These are phyloP conservation scores for Timema cristinae DNA, from an alignment of 2,888 invertebrate genomes.

Conservation along the genomic window DNA sequence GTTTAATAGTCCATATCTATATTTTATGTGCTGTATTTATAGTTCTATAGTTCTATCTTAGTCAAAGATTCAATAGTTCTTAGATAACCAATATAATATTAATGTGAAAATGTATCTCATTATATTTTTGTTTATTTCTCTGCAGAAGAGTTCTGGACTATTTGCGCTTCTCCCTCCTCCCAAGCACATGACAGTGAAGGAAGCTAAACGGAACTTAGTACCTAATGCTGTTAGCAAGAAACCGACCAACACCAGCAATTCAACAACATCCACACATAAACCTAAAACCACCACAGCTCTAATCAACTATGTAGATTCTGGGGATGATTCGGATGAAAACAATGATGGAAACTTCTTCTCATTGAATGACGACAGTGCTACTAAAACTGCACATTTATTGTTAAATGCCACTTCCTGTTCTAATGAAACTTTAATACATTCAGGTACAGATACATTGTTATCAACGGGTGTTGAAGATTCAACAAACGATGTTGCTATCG, in stretches of 20 bases:
- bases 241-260: conserved; percentile 13
- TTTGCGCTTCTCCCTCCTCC: conserved; percentile 68
- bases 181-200: conserved; percentile 45
- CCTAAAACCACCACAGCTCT: conserved; percentile 15
- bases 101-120: conserved; percentile 16
- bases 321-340: conserved; percentile 34
- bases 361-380: conserved; percentile 19
- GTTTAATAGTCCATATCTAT: too few relatives aligned
- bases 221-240: conserved; percentile 31
- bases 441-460: background rate
- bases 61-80: too few relatives aligned
- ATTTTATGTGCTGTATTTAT: too few relatives aligned
- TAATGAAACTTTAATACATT: background rate
- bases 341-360: conserved; percentile 32
- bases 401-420: too few relatives aligned
- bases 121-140: conserved; percentile 31
- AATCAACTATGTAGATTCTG: conserved; percentile 32
- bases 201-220: conserved; percentile 29
- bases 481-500: too few relatives aligned
- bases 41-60: too few relatives aligned
- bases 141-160: conserved; percentile 60
- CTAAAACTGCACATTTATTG: background rate
- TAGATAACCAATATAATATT: too few relatives aligned
- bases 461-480: too few relatives aligned
- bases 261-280: conserved; percentile 16